Evolutionary conservation across 1,140 invertebrate genomes (phyloP).

Genomic region (Eupeodes corollae): DNA sequence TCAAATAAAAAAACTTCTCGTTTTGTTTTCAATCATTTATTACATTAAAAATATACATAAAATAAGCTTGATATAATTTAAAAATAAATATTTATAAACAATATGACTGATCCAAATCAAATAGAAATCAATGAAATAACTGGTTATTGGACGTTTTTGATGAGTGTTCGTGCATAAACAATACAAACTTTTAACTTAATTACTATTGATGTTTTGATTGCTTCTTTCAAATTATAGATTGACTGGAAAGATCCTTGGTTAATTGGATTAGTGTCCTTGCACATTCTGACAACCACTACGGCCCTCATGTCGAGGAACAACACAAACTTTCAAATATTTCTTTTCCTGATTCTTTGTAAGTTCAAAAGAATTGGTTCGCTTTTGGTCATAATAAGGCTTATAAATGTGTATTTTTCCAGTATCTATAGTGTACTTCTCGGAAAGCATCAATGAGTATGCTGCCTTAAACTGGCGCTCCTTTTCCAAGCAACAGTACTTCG

Average conservation of each 20-base stretch:
- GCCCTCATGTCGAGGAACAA: constrained; percentile 71
- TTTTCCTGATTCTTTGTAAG: constrained; percentile 72
- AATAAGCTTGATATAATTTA: too few species aligned
- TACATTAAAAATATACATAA: too few species aligned
- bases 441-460: constrained; percentile 77
- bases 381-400: too few species aligned
- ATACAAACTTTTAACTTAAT: constrained; percentile 1
- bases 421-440: constrained; percentile 73
- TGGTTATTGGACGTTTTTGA: constrained; percentile 46
- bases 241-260: constrained; percentile 83
- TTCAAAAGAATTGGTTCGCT: constrained; percentile 32
- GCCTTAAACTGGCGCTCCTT: constrained; percentile 75
- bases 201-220: constrained; percentile 7
- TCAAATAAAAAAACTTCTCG: too few species aligned
- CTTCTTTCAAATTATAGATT: constrained; percentile 50
- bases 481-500: constrained; percentile 84
- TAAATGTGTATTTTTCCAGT: constrained; percentile 55
- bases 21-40: too few species aligned
- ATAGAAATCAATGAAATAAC: constrained; percentile 49
- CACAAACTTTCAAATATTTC: constrained; percentile 72
- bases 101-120: constrained; percentile 31
- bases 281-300: constrained; percentile 62
- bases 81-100: not conserved
- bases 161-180: constrained; percentile 43
- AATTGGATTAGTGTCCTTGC: constrained; percentile 59